A percentile compares a stretch with the other conserved stretches of the same genome.
Evolutionary conservation across 2,888 invertebrate species (phyloP).

Genomic region (Unio delphinus): DNA sequence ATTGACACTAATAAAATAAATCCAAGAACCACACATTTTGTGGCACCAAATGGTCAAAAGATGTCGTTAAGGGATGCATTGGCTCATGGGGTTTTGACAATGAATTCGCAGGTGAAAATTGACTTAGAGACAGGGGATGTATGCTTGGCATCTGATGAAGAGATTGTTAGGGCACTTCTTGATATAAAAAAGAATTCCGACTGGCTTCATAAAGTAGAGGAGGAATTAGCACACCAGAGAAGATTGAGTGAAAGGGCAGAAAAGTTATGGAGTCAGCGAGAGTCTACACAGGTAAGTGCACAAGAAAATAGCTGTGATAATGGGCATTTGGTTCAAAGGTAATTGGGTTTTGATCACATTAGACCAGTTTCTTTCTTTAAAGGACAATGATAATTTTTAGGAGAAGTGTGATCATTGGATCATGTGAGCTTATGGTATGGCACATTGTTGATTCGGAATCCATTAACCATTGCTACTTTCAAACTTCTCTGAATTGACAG

Average conservation of each 20-base stretch:
- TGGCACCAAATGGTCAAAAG: slow-evolving; percentile 73
- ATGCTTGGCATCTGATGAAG: slow-evolving; percentile 58
- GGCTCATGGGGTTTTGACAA: slow-evolving; percentile 80
- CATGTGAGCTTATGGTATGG: too few species aligned
- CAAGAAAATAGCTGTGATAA: too few species aligned
- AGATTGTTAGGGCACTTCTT: slow-evolving; percentile 60
- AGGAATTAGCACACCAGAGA: slow-evolving; percentile 47
- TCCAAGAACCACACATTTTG: slow-evolving; percentile 55
- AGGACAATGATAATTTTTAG: too few species aligned
- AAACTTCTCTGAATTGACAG: too few species aligned
- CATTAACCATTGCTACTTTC: too few species aligned
- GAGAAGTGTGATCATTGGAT: too few species aligned
- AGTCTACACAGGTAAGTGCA: slow-evolving; percentile 46
- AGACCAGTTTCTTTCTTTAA: too few species aligned
- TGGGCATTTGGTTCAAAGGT: too few species aligned
- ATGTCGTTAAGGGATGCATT: slow-evolving; percentile 77
- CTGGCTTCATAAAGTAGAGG: slow-evolving; percentile 63
- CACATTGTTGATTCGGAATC: too few species aligned
- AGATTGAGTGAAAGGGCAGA: slow-evolving; percentile 54
- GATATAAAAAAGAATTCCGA: slow-evolving; percentile 64
- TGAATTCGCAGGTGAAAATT: slow-evolving; percentile 78
- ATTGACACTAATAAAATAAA: slow-evolving; percentile 61
- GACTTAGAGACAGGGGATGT: slow-evolving; percentile 60
- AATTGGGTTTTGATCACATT: too few species aligned
- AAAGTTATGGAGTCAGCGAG: slow-evolving; percentile 44